phyloP scores from a whole-genome alignment of 1,140 invertebrate species.

The Paraescarpia echinospica region DNA sequence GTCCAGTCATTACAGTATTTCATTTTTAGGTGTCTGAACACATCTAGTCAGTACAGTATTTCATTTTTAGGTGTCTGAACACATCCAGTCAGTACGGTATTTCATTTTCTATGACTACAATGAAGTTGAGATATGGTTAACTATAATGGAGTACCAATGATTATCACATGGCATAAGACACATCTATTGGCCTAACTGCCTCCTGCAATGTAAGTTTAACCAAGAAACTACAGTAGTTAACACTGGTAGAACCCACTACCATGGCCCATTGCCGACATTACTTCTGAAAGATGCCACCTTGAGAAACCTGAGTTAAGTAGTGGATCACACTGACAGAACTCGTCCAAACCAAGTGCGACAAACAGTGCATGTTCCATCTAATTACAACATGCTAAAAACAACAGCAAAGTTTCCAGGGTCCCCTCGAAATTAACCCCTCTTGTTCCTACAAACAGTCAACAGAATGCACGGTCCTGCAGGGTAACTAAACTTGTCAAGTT shows the following conservation, averaged over 20 bases:
- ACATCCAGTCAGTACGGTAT: background rate
- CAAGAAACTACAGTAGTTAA: background rate
- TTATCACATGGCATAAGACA: background rate
- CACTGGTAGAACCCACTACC: background rate
- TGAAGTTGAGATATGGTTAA: background rate
- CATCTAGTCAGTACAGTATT: too few relatives aligned
- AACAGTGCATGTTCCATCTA: background rate
- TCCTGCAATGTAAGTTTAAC: too few relatives aligned
- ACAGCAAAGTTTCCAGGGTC: background rate
- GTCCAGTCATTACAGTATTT: too few relatives aligned
- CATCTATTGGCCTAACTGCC: background rate
- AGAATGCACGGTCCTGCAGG: background rate
- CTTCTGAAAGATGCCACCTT: background rate
- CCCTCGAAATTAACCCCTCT: background rate
- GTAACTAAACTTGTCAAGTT: background rate
- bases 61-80: too few relatives aligned
- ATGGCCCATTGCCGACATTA: background rate
- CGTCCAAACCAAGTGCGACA: background rate
- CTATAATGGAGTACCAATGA: background rate
- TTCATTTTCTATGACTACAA: background rate
- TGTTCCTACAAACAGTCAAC: background rate
- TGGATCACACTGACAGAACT: background rate
- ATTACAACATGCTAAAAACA: background rate
- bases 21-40: too few relatives aligned
- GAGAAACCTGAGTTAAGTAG: background rate